Conservation (phyloP, 2,888 invertebrate species). For the Apamea sordens region DNA sequence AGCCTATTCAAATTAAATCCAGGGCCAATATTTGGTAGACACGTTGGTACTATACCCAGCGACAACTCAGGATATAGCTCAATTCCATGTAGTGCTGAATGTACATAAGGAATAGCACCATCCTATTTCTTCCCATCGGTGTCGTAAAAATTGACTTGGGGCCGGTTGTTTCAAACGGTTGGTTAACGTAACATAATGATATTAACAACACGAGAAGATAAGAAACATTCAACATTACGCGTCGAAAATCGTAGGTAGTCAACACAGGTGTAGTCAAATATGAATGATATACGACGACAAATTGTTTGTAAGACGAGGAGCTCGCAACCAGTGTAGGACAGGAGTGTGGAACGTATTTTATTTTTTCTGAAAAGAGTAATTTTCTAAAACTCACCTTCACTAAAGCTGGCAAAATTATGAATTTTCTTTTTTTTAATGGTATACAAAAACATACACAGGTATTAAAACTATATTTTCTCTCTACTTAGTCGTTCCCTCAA, state of each 20-base stretch:
- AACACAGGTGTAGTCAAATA: constrained; percentile 75
- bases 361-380: neutral
- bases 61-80: neutral
- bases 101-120: too few species aligned
- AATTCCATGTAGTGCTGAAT: too few species aligned
- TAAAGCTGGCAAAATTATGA: too few species aligned
- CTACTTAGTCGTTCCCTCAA: too few species aligned
- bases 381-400: too few species aligned
- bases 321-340: constrained; percentile 1
- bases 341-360: constrained; percentile 33
- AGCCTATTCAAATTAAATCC: neutral
- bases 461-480: too few species aligned
- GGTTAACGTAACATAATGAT: too few species aligned
- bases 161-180: too few species aligned
- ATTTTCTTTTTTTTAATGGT: too few species aligned
- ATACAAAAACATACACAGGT: too few species aligned
- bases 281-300: constrained; percentile 73
- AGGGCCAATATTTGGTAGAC: neutral
- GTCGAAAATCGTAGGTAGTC: constrained; percentile 55
- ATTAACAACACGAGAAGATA: neutral
- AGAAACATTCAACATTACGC: constrained; percentile 41
- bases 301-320: constrained; percentile 45
- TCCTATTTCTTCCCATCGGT: too few species aligned
- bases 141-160: too few species aligned
- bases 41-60: neutral